Evolutionary conservation across 1,140 invertebrate species (phyloP).

Genomic region (Neodiprion virginianus): DNA sequence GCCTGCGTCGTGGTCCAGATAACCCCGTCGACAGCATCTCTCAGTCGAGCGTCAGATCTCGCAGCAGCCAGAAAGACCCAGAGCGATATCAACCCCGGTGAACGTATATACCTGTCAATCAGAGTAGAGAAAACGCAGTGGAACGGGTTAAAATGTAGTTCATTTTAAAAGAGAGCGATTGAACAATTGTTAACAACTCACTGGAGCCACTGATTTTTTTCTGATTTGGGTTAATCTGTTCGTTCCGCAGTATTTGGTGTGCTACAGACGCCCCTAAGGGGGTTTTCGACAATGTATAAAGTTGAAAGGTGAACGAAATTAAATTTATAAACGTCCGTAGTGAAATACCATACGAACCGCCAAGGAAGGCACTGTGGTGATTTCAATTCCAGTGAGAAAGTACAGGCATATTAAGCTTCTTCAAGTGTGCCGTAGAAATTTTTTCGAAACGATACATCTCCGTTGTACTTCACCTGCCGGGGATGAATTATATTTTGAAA

Average conservation of each 20-base stretch:
- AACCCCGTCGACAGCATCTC: constrained; percentile 1
- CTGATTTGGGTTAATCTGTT: too few species aligned
- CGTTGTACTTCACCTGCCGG: too few species aligned
- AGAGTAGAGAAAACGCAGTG: not conserved
- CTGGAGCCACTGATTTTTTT: too few species aligned
- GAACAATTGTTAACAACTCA: too few species aligned
- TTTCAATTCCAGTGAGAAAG: not conserved
- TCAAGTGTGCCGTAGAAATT: too few species aligned
- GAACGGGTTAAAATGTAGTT: not conserved
- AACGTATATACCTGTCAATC: too few species aligned
- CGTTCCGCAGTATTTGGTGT: too few species aligned
- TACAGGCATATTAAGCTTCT: too few species aligned
- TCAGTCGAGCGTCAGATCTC: constrained; percentile 6
- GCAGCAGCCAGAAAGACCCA: not conserved
- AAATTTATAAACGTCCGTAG: not conserved
- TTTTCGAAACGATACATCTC: too few species aligned
- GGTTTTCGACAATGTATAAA: not conserved
- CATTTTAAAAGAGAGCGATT: not conserved
- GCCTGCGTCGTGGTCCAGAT: not conserved
- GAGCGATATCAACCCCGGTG: too few species aligned
- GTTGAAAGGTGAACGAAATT: not conserved
- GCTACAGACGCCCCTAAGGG: too few species aligned
- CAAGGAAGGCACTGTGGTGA: not conserved
- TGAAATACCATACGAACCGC: not conserved
- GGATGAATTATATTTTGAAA: too few species aligned